phyloP scores from a whole-genome alignment of 1,140 invertebrate genomes.

The Drosophila miranda region DNA sequence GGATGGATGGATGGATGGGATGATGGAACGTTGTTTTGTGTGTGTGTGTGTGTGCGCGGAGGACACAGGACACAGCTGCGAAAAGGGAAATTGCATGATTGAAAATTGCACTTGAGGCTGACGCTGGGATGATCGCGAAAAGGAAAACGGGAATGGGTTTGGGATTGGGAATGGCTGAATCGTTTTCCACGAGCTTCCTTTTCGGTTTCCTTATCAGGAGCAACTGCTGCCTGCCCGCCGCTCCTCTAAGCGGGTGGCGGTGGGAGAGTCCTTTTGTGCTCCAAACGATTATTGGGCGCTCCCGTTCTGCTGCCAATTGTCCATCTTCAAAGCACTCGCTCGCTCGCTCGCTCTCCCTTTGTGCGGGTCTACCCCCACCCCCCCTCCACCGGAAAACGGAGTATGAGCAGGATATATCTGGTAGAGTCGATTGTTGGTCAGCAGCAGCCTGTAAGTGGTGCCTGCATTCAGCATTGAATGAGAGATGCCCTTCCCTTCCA shows the following conservation, averaged over 20 bases:
- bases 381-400: neutral
- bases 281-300: no score
- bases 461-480: no score
- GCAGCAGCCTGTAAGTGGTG: slow-evolving; percentile 7
- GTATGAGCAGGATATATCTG: neutral
- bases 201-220: no score
- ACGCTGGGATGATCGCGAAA: neutral
- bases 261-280: no score
- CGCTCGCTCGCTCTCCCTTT: neutral
- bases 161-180: no score
- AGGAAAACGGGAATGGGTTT: no score
- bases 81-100: slow-evolving; percentile 75
- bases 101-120: slow-evolving; percentile 74
- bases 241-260: no score
- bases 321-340: no score
- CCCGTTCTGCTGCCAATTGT: no score
- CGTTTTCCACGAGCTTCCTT: no score
- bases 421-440: slow-evolving; percentile 13
- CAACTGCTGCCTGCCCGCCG: no score
- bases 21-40: slow-evolving; percentile 3
- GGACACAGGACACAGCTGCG: slow-evolving; percentile 49
- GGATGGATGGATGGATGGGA: neutral
- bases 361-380: slow-evolving; percentile 23
- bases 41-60: no score
- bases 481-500: neutral